Evolutionary conservation across 2,113 vertebrate species (phyloP), one percentile per base, ranked within the genome.

Genomic region (Odontesthes bonariensis): DNA sequence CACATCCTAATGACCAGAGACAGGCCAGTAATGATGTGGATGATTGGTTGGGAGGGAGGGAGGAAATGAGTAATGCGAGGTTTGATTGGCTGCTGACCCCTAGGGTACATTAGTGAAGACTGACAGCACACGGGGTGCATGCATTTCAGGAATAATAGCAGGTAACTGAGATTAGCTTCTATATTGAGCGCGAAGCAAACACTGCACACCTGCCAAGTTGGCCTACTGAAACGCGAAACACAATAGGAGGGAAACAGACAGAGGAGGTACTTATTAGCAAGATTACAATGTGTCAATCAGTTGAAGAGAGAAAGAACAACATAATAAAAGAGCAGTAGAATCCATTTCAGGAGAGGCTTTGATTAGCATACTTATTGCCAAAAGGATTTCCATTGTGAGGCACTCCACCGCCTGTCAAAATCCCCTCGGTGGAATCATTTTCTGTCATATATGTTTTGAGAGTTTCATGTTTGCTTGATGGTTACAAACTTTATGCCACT

Each of bases 201-300:
- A 53, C 3, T 10, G 52, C 33, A 0, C 85, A 87, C 81, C 81
- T 82, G 85, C 81, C 75, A 71, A 66, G 75, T 51, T 33, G 60
- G 63, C 40, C 73, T n/a, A 81, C 88, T 88, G 82, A 86, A 60
- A 38, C 52, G 9, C 69, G 35, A 6, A 60, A 66, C 70, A 89
- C 84, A 93, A 91, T 85, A 23, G 82, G 73, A 76, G 33, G 59
- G 47, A 69, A 85, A 76, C 66, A 73, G 75, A 81, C 69, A 80
- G 51, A 33, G 56, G 71, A 88, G 74, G 87, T 88, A 81, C 85
- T 89, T 89, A 92, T 93, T 92, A 92, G 87, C 54, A 13, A 83
- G 87, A 92, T 92, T 85, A 92, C 83, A 86, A 84, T 44, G 74
- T 86, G 88, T 82, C 92, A 92, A 89, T 93, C 92, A 93, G 62